These are phyloP conservation scores for Anthophora plumipes DNA, from an alignment of 2,888 invertebrate genomes.

Conservation along the genomic window DNA sequence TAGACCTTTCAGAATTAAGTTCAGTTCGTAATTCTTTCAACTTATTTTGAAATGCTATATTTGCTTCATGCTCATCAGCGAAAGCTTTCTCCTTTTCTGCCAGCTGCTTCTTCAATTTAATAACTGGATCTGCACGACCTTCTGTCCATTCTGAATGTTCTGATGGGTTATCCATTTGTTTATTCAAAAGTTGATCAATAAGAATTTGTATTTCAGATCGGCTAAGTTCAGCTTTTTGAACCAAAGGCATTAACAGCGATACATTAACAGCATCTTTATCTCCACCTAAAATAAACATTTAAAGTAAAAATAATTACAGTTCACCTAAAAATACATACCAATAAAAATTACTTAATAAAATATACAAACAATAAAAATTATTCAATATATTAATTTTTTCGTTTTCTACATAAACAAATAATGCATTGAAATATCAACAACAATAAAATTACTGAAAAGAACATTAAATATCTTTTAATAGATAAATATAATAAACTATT, in stretches of 20 bases:
- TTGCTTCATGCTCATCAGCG: slow-evolving; percentile 90
- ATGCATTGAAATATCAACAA: no score
- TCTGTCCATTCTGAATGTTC: slow-evolving; percentile 94
- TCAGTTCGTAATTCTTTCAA: slow-evolving; percentile 91
- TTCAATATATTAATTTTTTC: no score
- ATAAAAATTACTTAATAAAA: no score
- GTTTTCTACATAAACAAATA: no score
- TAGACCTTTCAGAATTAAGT: slow-evolving; percentile 89
- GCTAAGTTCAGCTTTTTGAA: slow-evolving; percentile 92
- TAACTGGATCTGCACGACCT: slow-evolving; percentile 93
- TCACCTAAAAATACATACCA: background rate
- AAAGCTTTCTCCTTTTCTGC: slow-evolving; percentile 94
- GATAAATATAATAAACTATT: slow-evolving; percentile 21
- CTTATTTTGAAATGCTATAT: slow-evolving; percentile 91
- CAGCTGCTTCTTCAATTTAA: slow-evolving; percentile 94
- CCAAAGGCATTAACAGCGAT: slow-evolving; percentile 89
- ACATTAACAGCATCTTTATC: slow-evolving; percentile 90
- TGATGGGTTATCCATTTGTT: slow-evolving; percentile 91
- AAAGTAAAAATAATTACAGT: background rate
- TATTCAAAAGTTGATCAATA: slow-evolving; percentile 95
- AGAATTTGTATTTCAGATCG: slow-evolving; percentile 95
- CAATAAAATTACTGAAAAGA: no score
- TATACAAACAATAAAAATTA: no score
- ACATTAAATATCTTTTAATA: slow-evolving; percentile 7
- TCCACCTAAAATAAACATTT: slow-evolving; percentile 85